Conservation (phyloP, 2,113 vertebrate genomes). For the Bufo gargarizans region DNA sequence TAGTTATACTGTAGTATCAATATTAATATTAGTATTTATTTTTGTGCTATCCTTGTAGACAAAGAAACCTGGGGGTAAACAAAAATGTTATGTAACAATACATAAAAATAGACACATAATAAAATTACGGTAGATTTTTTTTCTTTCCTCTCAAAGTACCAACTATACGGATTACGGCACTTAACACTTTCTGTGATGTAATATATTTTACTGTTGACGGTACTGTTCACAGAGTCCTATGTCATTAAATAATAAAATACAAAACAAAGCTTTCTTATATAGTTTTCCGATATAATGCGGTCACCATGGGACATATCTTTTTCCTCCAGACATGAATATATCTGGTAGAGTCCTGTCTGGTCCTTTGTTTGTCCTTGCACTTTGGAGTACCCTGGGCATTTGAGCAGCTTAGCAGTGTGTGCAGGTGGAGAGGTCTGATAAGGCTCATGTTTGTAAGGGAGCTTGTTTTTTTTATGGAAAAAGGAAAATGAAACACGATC, state of each 20-base stretch:
- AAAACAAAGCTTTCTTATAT: background rate
- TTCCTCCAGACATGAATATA: conserved; percentile 36
- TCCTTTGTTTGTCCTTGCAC: conserved; percentile 9
- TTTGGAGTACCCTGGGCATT: background rate
- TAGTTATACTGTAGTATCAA: no score
- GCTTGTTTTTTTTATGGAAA: conserved; percentile 13
- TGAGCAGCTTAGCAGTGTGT: background rate
- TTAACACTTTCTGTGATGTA: no score
- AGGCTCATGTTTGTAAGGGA: background rate
- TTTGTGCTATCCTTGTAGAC: no score
- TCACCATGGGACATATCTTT: conserved; percentile 44
- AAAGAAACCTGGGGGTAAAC: no score
- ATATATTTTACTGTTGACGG: no score
- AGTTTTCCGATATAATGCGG: background rate
- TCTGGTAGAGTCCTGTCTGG: background rate
- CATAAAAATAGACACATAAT: no score
- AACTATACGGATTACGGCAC: no score
- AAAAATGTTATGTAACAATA: no score
- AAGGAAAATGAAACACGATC: background rate
- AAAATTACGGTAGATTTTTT: no score
- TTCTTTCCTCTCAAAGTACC: no score
- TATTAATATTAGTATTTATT: no score
- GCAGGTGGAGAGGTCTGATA: conserved; percentile 52
- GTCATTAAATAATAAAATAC: background rate
- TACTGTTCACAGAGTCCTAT: no score